phyloP scores from a whole-genome alignment of 1,140 invertebrate species.

The Lordiphosa collinella region DNA sequence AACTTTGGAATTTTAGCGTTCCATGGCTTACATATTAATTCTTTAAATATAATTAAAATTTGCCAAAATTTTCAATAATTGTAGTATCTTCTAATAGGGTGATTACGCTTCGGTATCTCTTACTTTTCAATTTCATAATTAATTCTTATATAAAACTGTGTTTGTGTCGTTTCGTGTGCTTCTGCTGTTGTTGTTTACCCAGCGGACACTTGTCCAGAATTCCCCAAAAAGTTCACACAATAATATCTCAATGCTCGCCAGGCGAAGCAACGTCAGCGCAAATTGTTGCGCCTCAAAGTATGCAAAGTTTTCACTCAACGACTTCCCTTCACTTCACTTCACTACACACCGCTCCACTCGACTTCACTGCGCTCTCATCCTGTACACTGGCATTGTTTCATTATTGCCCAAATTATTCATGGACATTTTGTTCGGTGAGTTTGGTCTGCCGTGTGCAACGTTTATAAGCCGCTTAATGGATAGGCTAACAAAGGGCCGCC shows the following conservation, averaged over 20 bases:
- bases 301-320: not conserved
- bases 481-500: slow-evolving; percentile 64
- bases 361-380: not conserved
- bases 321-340: slow-evolving; percentile 1
- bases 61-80: no score
- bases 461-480: slow-evolving; percentile 68
- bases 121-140: no score
- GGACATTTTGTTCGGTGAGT: slow-evolving; percentile 25
- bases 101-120: no score
- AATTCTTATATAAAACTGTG: no score
- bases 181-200: not conserved
- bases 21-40: no score
- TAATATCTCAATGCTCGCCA: not conserved
- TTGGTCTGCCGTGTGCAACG: slow-evolving; percentile 14
- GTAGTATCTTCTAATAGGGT: no score
- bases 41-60: no score
- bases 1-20: no score
- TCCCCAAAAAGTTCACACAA: not conserved
- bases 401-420: slow-evolving; percentile 66
- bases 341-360: not conserved
- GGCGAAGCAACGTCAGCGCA: not conserved
- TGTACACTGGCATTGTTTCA: slow-evolving; percentile 11
- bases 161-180: not conserved
- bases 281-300: slow-evolving; percentile 54
- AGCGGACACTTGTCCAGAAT: no score